Evolutionary conservation across 2,113 vertebrate genomes (phyloP), one percentile per base, ranked within the genome.

Genomic region (Serinus canaria): DNA sequence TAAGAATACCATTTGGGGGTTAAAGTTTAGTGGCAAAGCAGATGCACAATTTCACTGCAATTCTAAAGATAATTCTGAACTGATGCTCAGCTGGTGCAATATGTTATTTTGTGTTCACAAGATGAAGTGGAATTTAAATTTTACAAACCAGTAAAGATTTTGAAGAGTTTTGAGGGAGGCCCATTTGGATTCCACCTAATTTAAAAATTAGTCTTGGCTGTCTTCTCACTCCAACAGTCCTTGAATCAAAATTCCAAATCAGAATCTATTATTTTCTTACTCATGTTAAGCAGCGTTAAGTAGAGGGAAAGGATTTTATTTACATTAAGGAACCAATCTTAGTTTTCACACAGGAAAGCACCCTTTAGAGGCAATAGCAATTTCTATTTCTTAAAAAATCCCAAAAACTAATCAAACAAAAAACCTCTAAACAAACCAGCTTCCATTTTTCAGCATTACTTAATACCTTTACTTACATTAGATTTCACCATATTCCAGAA

Each of bases 231-330:
- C 80, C 55, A 70, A 93, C 74, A 83, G 70, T 55, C 69, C 73
- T 90, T 83, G 78, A 94, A 94, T 91, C 87, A 72, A 92, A 96
- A 89, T 68, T 93, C 56, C 73, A 94, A 89, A 94, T 92, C 83
- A 93, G 80, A 89, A 93, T 78, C 69, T 87, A 58, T 94, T 84
- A 53, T 92, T 92, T 94, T 78, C 86, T 60, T 88, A 89, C 33
- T 52, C 37, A 46, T 35, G 20, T 86, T 91, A 93, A 92, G 82
- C 75, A 93, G 60, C 6, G 0, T 87, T 92, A 85, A 83, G 49
- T 56, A 83, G 66, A 89, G 7, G 44, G n/a, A 90, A 92, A 53
- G 21, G 62, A 27, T 96, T 90, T 90, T 92, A 41, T 96, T 94
- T 75, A 69, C n/a, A 31, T 79, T 93, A 78, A 81, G 56, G 41